A percentile compares a stretch with the other conserved stretches of the same genome.
phyloP scores from a whole-genome alignment of 2,888 invertebrate genomes.

The Lycophotia porphyrea region DNA sequence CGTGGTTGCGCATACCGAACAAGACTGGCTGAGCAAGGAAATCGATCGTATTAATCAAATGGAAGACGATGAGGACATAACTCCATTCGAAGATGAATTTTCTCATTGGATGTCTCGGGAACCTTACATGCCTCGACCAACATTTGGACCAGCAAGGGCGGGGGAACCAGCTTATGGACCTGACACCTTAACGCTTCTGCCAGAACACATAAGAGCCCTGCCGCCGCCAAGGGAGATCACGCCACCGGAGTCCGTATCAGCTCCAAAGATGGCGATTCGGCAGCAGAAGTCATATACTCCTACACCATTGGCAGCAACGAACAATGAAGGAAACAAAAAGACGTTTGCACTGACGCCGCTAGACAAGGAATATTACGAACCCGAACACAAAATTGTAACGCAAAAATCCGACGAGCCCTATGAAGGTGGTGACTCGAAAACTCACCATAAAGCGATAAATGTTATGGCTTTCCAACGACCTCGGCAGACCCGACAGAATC shows the following conservation, averaged over 20 bases:
- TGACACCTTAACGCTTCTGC: slow-evolving; percentile 6
- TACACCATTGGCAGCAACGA: neutral
- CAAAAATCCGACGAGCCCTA: slow-evolving; percentile 59
- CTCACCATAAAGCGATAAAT: slow-evolving; percentile 25
- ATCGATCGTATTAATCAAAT: slow-evolving; percentile 77
- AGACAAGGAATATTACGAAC: slow-evolving; percentile 75
- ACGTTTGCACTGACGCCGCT: slow-evolving; percentile 77
- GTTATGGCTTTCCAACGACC: slow-evolving; percentile 68
- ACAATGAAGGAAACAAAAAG: slow-evolving; percentile 55
- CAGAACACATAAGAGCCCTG: slow-evolving; percentile 21
- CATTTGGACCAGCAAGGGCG: slow-evolving; percentile 15
- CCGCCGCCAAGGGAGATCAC: slow-evolving; percentile 13
- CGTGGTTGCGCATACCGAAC: slow-evolving; percentile 47
- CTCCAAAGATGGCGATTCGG: neutral
- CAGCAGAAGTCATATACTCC: neutral
- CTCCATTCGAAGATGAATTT: slow-evolving; percentile 66
- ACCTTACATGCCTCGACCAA: slow-evolving; percentile 60
- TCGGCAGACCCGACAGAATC: slow-evolving; percentile 84
- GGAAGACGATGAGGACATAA: slow-evolving; percentile 67
- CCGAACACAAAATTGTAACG: slow-evolving; percentile 47
- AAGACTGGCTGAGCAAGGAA: slow-evolving; percentile 78
- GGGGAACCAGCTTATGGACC: slow-evolving; percentile 13
- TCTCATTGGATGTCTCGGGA: slow-evolving; percentile 66
- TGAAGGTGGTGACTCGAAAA: slow-evolving; percentile 63
- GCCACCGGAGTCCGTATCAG: slow-evolving; percentile 10